phyloP scores from a whole-genome alignment of 2,888 invertebrate genomes.

The Adineta ricciae region DNA sequence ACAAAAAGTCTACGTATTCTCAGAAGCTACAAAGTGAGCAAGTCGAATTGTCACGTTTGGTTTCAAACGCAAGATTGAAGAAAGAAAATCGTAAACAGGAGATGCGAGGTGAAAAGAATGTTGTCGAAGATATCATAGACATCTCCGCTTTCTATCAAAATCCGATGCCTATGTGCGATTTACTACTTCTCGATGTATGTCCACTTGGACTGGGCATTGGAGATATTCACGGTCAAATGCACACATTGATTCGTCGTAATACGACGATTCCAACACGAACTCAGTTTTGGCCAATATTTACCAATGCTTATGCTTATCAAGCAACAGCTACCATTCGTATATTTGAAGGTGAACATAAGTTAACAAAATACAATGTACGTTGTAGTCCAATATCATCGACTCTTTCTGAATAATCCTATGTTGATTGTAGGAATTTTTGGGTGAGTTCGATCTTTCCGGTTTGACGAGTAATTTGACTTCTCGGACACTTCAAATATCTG shows the following conservation, averaged over 20 bases:
- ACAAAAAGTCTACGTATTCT: too few species aligned
- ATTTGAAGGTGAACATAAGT: not conserved
- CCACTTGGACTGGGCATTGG: not conserved
- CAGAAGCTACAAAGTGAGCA: too few species aligned
- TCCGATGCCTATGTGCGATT: not conserved
- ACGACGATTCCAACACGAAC: not conserved
- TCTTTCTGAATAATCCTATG: not conserved
- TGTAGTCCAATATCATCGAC: not conserved
- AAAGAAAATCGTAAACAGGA: too few species aligned
- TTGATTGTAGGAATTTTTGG: not conserved
- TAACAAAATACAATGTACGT: not conserved
- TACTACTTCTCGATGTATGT: not conserved
- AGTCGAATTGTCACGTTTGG: too few species aligned
- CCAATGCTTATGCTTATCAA: slow-evolving; percentile 1
- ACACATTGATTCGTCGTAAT: not conserved
- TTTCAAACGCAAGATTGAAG: too few species aligned
- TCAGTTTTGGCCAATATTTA: not conserved
- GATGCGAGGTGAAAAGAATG: too few species aligned
- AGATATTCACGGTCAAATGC: not conserved
- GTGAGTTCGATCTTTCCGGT: not conserved
- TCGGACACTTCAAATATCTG: not conserved
- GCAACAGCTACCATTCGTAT: not conserved
- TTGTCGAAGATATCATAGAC: too few species aligned
- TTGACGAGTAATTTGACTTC: not conserved
- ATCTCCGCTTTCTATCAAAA: too few species aligned